Percentiles rank a stretch among this genome's conserved stretches.
These are phyloP conservation scores for Amblyteles armatorius DNA, from an alignment of 2,888 invertebrate genomes.

Conservation along the genomic window DNA sequence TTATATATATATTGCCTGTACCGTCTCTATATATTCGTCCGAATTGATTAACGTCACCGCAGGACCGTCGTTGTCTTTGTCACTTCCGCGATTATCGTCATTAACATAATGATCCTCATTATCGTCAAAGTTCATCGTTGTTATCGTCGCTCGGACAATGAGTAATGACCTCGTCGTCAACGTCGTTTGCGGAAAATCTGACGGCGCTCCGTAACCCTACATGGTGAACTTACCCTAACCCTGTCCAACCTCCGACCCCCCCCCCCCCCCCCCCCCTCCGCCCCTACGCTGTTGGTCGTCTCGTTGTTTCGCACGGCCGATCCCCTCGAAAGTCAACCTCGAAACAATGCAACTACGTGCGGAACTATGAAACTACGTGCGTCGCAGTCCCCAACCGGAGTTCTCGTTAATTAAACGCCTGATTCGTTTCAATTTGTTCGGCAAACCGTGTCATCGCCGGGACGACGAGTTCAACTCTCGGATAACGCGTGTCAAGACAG, in stretches of 20 bases:
- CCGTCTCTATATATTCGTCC: slow-evolving; percentile 72
- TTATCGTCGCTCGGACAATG: slow-evolving; percentile 7
- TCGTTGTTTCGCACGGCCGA: slow-evolving; percentile 70
- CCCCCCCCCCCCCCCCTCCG: neutral
- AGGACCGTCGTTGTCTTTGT: slow-evolving; percentile 56
- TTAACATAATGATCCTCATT: slow-evolving; percentile 20
- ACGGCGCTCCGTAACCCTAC: neutral
- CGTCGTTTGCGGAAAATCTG: slow-evolving; percentile 7
- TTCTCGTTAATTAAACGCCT: slow-evolving; percentile 58
- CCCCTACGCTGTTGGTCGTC: slow-evolving; percentile 58
- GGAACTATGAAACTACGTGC: neutral
- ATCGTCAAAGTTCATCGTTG: slow-evolving; percentile 30
- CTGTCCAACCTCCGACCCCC: neutral
- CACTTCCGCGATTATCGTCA: slow-evolving; percentile 45
- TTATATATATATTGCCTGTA: slow-evolving; percentile 75
- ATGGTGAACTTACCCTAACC: slow-evolving; percentile 2
- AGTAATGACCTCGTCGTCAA: slow-evolving; percentile 20
- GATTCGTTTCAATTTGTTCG: slow-evolving; percentile 68
- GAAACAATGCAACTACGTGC: slow-evolving; percentile 58
- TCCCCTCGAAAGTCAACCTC: slow-evolving; percentile 52
- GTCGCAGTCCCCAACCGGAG: slow-evolving; percentile 9
- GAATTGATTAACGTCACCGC: slow-evolving; percentile 74
- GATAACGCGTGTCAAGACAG: neutral
- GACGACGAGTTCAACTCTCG: neutral
- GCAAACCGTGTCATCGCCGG: slow-evolving; percentile 26